Evolutionary conservation across 2,888 invertebrate genomes (phyloP).

Genomic region (Scrobipalpa atriplicella): DNA sequence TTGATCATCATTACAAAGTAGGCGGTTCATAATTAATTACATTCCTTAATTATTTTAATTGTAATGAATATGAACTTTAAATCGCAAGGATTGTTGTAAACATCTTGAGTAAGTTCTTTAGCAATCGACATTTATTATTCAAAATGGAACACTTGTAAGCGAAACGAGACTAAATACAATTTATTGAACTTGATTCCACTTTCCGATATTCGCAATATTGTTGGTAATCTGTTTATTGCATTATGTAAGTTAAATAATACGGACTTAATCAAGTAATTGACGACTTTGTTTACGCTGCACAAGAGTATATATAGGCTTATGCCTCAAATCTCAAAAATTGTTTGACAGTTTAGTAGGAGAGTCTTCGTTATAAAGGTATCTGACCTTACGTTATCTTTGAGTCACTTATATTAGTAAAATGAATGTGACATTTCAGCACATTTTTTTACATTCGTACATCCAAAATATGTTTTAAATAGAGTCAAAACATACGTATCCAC

Average conservation of each 20-base stretch:
- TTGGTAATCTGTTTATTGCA: constrained; percentile 4
- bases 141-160: constrained; percentile 16
- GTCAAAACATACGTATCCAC: too few species aligned
- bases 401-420: too few species aligned
- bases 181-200: constrained; percentile 21
- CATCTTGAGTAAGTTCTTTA: constrained; percentile 2
- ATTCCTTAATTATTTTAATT: constrained; percentile 4
- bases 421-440: too few species aligned
- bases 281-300: constrained; percentile 17
- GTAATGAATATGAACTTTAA: constrained; percentile 8
- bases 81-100: constrained; percentile 6
- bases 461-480: too few species aligned
- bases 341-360: not conserved
- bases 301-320: not conserved
- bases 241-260: constrained; percentile 17
- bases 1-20: not conserved
- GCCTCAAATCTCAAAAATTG: not conserved
- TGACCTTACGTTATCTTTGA: too few species aligned
- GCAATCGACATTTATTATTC: constrained; percentile 24
- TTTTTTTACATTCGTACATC: too few species aligned
- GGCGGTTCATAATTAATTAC: constrained; percentile 1
- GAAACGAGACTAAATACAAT: constrained; percentile 21
- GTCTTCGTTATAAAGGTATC: too few species aligned
- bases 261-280: constrained; percentile 26
- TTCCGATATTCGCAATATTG: not conserved